Evolutionary conservation across 2,888 invertebrate genomes (phyloP).

Genomic region (Limenitis camilla): DNA sequence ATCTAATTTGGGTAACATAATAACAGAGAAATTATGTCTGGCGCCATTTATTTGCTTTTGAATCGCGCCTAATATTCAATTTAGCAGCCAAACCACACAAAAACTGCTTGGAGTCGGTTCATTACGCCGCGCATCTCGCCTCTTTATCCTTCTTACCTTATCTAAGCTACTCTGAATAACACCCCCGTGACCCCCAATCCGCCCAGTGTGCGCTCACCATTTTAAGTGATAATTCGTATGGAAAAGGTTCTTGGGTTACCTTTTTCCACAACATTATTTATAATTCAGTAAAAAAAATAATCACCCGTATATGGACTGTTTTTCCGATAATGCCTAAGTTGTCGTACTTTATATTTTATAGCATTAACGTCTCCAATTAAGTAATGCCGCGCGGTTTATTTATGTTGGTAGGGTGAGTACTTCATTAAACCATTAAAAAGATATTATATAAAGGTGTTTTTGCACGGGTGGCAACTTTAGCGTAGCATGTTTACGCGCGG

Average conservation of each 20-base stretch:
- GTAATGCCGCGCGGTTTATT: conserved; percentile 43
- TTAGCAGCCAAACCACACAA: conserved; percentile 70
- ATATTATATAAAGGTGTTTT: conserved; percentile 36
- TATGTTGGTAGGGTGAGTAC: conserved; percentile 49
- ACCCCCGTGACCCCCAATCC: conserved; percentile 44
- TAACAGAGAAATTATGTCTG: conserved; percentile 71
- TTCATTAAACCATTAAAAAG: conserved; percentile 59
- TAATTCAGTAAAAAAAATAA: conserved; percentile 65
- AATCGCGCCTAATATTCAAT: conserved; percentile 74
- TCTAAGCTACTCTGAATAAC: conserved; percentile 71
- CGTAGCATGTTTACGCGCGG: conserved; percentile 58
- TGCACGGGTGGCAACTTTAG: conserved; percentile 49
- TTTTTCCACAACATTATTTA: conserved; percentile 73
- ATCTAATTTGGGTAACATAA: conserved; percentile 72
- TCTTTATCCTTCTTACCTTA: conserved; percentile 74
- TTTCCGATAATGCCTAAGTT: conserved; percentile 63
- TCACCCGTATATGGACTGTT: conserved; percentile 68
- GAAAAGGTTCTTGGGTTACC: conserved; percentile 73
- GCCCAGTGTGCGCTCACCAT: conserved; percentile 54
- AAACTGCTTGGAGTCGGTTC: conserved; percentile 71
- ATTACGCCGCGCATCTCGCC: conserved; percentile 72
- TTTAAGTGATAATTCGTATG: conserved; percentile 72
- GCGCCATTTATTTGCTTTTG: conserved; percentile 69
- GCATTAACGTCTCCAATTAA: conserved; percentile 60
- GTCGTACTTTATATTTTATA: conserved; percentile 53